Evolutionary conservation across 2,888 invertebrate species (phyloP).

Genomic region (Gnatocerus cornutus): DNA sequence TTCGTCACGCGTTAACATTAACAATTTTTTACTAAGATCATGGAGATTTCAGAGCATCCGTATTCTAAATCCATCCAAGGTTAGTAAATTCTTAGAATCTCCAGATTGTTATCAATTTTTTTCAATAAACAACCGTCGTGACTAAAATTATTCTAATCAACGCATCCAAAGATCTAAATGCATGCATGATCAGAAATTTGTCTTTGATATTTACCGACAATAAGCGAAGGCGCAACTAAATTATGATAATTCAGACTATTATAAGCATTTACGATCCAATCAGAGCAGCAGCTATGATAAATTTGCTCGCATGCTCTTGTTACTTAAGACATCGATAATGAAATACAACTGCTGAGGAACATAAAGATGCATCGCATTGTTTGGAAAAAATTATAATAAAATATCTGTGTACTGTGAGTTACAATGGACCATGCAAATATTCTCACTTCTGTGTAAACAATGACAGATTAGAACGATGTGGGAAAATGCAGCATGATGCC

Average conservation of each 20-base stretch:
- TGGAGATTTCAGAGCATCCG: slow-evolving; percentile 20
- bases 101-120: slow-evolving; percentile 20
- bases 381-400: slow-evolving; percentile 48
- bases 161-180: neutral
- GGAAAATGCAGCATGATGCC: slow-evolving; percentile 62
- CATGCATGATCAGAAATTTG: slow-evolving; percentile 1
- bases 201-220: slow-evolving; percentile 4
- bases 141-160: neutral
- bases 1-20: slow-evolving; percentile 10
- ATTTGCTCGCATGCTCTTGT: slow-evolving; percentile 24
- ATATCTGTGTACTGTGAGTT: slow-evolving; percentile 56
- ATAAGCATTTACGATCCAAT: neutral
- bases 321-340: slow-evolving; percentile 48
- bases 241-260: slow-evolving; percentile 1
- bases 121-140: slow-evolving; percentile 4
- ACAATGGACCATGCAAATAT: slow-evolving; percentile 58
- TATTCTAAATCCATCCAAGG: slow-evolving; percentile 33
- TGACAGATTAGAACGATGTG: slow-evolving; percentile 56
- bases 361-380: slow-evolving; percentile 51
- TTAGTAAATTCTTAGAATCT: slow-evolving; percentile 26
- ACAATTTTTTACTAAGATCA: slow-evolving; percentile 9
- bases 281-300: neutral
- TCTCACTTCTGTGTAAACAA: slow-evolving; percentile 52
- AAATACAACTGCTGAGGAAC: slow-evolving; percentile 50
- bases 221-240: neutral